phyloP scores from a whole-genome alignment of 2,113 vertebrate species.

The Mormyrus lacerda region DNA sequence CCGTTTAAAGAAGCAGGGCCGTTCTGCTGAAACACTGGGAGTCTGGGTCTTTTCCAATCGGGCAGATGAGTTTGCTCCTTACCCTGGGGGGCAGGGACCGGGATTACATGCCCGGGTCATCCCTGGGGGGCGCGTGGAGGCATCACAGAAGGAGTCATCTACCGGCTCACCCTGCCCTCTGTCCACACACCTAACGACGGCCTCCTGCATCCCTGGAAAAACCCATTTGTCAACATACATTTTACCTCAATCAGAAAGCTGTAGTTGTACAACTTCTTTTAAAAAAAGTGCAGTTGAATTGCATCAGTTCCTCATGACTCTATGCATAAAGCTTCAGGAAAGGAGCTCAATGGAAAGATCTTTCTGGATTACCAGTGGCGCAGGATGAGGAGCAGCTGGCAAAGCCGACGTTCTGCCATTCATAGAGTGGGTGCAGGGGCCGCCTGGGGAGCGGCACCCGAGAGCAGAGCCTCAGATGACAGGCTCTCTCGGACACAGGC shows the following conservation, averaged over 20 bases:
- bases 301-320: not conserved
- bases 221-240: not conserved
- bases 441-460: slow-evolving; percentile 32
- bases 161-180: slow-evolving; percentile 56
- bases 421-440: slow-evolving; percentile 46
- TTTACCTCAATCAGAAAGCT: not conserved
- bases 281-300: not conserved
- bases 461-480: slow-evolving; percentile 60
- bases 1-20: not conserved
- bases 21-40: not conserved
- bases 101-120: slow-evolving; percentile 71
- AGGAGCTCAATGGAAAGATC: not conserved
- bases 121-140: slow-evolving; percentile 56
- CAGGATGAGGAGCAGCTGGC: slow-evolving; percentile 75
- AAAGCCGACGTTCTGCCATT: slow-evolving; percentile 82
- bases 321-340: not conserved
- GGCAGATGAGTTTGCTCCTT: not conserved
- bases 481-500: slow-evolving; percentile 57
- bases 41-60: not conserved
- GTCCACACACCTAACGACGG: slow-evolving; percentile 73
- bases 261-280: not conserved
- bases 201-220: slow-evolving; percentile 61
- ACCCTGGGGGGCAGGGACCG: slow-evolving; percentile 78
- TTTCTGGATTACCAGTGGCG: slow-evolving; percentile 56
- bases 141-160: slow-evolving; percentile 65